A percentile compares a stretch with the other conserved stretches of the same genome.
Evolutionary conservation across 2,797 vertebrate genomes (phyloP).

Genomic region (Semaprochilodus insignis): DNA sequence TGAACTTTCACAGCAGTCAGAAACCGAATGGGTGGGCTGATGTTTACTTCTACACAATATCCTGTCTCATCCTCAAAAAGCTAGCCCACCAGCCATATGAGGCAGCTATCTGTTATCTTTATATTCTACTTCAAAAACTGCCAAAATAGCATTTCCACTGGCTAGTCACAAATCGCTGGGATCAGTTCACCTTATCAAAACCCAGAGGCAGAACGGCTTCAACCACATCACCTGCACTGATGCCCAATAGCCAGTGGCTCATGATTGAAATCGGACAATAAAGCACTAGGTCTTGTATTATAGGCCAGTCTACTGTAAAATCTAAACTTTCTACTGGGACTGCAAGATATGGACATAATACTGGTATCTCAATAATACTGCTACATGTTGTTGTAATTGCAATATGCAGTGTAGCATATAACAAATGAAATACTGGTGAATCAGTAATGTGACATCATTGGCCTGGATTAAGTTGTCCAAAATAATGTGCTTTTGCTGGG

Average conservation of each 20-base stretch:
- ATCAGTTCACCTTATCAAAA: slow-evolving; percentile 8
- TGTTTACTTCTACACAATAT: neutral
- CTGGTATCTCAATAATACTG: neutral
- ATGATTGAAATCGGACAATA: slow-evolving; percentile 13
- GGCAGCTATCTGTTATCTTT: neutral
- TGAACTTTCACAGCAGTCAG: neutral
- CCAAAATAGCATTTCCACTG: slow-evolving; percentile 20
- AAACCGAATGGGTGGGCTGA: neutral
- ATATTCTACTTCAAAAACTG: neutral
- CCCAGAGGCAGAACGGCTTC: slow-evolving; percentile 14
- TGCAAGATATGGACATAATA: neutral
- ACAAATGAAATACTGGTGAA: neutral
- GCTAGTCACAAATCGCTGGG: neutral
- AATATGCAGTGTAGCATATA: neutral
- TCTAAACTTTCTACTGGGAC: neutral
- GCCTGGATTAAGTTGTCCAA: neutral
- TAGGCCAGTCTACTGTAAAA: neutral
- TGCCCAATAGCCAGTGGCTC: slow-evolving; percentile 6
- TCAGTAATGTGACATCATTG: neutral
- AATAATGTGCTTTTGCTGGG: neutral
- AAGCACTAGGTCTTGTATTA: slow-evolving; percentile 1
- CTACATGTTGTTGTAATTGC: neutral
- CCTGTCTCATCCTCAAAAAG: too few relatives aligned
- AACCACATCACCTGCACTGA: neutral
- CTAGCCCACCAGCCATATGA: slow-evolving; percentile 5